These are phyloP conservation scores for Luehdorfia chinensis DNA, from an alignment of 1,140 invertebrate species.

Conservation along the genomic window DNA sequence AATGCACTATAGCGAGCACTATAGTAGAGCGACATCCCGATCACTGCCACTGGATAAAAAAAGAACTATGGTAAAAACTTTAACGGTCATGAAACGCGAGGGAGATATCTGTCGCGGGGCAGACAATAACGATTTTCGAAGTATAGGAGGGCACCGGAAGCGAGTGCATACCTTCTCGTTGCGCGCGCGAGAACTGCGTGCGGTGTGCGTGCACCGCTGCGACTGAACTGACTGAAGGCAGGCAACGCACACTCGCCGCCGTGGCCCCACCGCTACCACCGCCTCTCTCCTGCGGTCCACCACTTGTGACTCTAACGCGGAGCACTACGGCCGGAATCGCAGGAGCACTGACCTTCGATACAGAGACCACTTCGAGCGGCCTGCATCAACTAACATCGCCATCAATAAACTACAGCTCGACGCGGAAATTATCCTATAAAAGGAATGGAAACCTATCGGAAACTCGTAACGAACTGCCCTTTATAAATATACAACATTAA, in stretches of 20 bases:
- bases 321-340: constrained; percentile 63
- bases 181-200: constrained; percentile 74
- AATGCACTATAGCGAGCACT: constrained; percentile 15
- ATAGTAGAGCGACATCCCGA: constrained; percentile 1
- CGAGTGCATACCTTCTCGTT: constrained; percentile 70
- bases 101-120: constrained; percentile 24
- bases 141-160: constrained; percentile 64
- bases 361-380: constrained; percentile 39
- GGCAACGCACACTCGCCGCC: constrained; percentile 53
- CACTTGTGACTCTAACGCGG: constrained; percentile 62
- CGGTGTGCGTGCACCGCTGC: constrained; percentile 72
- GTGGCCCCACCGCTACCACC: too few species aligned
- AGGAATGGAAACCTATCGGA: constrained; percentile 20
- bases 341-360: constrained; percentile 65
- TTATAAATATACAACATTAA: constrained; percentile 9
- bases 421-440: constrained; percentile 16
- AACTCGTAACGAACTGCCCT: constrained; percentile 17
- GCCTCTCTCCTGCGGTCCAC: constrained; percentile 59
- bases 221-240: constrained; percentile 63
- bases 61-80: constrained; percentile 29
- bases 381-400: constrained; percentile 35
- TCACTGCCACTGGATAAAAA: constrained; percentile 12
- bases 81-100: constrained; percentile 28
- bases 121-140: constrained; percentile 27
- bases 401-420: constrained; percentile 22